These are phyloP conservation scores for Thymelicus lineola DNA, from an alignment of 2,888 invertebrate species.

Conservation along the genomic window DNA sequence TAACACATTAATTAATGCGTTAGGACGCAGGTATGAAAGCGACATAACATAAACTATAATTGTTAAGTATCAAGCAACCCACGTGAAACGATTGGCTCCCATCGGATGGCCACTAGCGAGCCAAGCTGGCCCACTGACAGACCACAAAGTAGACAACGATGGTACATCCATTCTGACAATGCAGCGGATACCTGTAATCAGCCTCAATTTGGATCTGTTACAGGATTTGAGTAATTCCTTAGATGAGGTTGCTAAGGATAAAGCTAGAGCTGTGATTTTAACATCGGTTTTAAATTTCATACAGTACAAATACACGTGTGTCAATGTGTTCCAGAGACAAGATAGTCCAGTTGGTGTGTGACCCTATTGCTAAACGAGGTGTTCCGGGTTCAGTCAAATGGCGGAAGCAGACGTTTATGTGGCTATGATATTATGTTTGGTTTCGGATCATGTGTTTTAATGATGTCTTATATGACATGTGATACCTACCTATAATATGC, in stretches of 20 bases:
- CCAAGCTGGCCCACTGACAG: slow-evolving; percentile 81
- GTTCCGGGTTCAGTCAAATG: too few relatives aligned
- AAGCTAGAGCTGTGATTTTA: slow-evolving; percentile 90
- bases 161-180: slow-evolving; percentile 91
- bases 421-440: too few relatives aligned
- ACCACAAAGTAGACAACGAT: slow-evolving; percentile 85
- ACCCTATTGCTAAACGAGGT: too few relatives aligned
- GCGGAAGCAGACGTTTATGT: too few relatives aligned
- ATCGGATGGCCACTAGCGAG: slow-evolving; percentile 62
- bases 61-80: slow-evolving; percentile 57
- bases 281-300: slow-evolving; percentile 86
- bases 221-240: slow-evolving; percentile 87
- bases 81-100: slow-evolving; percentile 54
- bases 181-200: slow-evolving; percentile 92
- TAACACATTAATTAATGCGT: too few relatives aligned
- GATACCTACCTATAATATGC: too few relatives aligned
- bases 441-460: too few relatives aligned
- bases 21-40: too few relatives aligned
- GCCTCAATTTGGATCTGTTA: slow-evolving; percentile 90
- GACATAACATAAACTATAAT: not conserved
- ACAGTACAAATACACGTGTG: too few relatives aligned
- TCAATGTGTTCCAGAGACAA: too few relatives aligned
- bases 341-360: too few relatives aligned
- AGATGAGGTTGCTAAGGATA: slow-evolving; percentile 87
- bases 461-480: too few relatives aligned